Conservation (phyloP, 2,113 vertebrate species). For the Lampris incognitus region DNA sequence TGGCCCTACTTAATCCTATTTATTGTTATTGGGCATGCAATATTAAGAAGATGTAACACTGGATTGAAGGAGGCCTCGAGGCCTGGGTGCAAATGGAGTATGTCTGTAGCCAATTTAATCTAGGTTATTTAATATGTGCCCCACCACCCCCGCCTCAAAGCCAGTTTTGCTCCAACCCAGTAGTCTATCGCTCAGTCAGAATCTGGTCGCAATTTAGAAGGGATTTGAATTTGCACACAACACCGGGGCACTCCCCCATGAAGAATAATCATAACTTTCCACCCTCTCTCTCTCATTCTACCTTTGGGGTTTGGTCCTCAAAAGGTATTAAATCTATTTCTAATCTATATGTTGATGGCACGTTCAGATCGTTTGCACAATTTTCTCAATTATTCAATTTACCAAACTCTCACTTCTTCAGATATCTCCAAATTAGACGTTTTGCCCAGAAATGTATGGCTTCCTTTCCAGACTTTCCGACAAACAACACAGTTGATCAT, state of each 20-base stretch:
- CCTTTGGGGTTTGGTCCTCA: background rate
- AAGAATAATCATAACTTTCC: background rate
- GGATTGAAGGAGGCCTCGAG: background rate
- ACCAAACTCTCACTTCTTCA: background rate
- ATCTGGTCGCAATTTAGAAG: background rate
- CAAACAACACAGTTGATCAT: too few species aligned
- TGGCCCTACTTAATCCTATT: background rate
- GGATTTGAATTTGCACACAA: background rate
- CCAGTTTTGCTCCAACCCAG: too few species aligned
- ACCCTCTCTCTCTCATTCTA: background rate
- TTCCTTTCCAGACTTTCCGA: too few species aligned
- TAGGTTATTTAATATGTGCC: conserved; percentile 5
- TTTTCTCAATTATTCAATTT: background rate
- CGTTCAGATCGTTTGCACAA: background rate
- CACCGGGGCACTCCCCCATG: too few species aligned
- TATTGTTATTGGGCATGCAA: conserved; percentile 4
- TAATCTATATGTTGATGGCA: conserved; percentile 2
- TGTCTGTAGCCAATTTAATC: background rate
- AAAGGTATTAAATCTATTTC: background rate
- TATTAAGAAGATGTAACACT: background rate
- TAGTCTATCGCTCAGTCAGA: background rate
- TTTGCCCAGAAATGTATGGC: background rate
- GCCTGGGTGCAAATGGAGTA: conserved; percentile 8
- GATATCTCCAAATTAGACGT: conserved; percentile 4
- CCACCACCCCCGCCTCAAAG: too few species aligned